Conservation (phyloP, 2,888 invertebrate genomes). For the Aspidiotus destructor region DNA sequence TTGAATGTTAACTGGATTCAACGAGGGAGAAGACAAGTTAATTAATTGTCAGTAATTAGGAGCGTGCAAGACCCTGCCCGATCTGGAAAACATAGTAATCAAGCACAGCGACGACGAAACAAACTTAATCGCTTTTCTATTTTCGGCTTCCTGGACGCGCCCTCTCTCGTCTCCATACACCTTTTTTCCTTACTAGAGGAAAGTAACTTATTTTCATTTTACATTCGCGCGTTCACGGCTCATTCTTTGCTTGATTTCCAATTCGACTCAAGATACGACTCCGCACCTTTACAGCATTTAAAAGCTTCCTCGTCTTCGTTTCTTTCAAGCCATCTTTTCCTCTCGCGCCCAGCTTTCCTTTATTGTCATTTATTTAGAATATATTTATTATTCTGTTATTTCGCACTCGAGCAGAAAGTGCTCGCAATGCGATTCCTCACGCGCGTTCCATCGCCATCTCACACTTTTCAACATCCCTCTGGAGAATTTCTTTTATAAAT, state of each 20-base stretch:
- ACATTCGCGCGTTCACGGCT: neutral
- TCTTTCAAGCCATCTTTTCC: neutral
- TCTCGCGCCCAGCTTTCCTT: slow-evolving; percentile 12
- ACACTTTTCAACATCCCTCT: slow-evolving; percentile 5
- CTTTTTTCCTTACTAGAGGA: neutral
- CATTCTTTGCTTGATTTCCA: slow-evolving; percentile 12
- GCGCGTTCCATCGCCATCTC: neutral
- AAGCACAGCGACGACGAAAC: slow-evolving; percentile 17
- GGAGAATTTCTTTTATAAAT: slow-evolving; percentile 28
- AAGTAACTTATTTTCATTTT: neutral
- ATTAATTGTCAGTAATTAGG: slow-evolving; percentile 30
- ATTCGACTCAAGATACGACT: slow-evolving; percentile 4
- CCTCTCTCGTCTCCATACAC: neutral
- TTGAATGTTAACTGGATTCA: slow-evolving; percentile 23
- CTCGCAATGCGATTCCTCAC: neutral
- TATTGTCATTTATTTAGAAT: slow-evolving; percentile 18
- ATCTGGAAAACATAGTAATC: slow-evolving; percentile 23
- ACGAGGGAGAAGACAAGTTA: slow-evolving; percentile 29
- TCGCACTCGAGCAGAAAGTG: slow-evolving; percentile 27
- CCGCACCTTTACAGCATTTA: slow-evolving; percentile 8
- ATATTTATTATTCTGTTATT: slow-evolving; percentile 29
- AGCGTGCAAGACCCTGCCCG: slow-evolving; percentile 13
- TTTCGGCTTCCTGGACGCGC: slow-evolving; percentile 12
- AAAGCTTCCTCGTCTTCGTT: slow-evolving; percentile 18
- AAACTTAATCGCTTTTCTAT: slow-evolving; percentile 29